These are phyloP conservation scores for Drosophila meridionalis DNA, from an alignment of 2,888 invertebrate species.

Conservation along the genomic window DNA sequence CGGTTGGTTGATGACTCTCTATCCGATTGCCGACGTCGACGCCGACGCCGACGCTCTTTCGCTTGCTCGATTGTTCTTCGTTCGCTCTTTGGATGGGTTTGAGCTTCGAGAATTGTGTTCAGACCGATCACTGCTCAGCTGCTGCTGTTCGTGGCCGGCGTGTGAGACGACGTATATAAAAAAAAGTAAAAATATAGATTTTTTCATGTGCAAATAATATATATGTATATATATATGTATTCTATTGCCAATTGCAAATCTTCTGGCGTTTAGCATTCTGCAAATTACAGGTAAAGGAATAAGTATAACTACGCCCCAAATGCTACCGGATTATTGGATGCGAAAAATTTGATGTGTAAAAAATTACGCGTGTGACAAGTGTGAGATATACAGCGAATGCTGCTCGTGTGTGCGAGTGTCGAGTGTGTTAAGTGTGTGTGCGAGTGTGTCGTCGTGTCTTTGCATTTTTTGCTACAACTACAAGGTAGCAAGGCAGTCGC, in stretches of 20 bases:
- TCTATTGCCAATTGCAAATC: conserved; percentile 41
- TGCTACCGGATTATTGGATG: conserved; percentile 10
- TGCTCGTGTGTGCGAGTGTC: conserved; percentile 14
- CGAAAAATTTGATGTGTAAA: conserved; percentile 35
- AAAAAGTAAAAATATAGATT: conserved; percentile 29
- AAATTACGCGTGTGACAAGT: conserved; percentile 74
- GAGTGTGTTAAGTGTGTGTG: conserved; percentile 13
- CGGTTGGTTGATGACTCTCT: conserved; percentile 1
- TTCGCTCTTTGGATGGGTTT: conserved; percentile 11
- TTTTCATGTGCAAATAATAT: conserved; percentile 55
- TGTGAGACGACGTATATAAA: conserved; percentile 61
- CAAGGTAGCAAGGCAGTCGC: conserved; percentile 18
- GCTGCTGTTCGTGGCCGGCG: conserved; percentile 70
- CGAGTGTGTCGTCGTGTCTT: conserved; percentile 67
- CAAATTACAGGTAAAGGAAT: conserved; percentile 50
- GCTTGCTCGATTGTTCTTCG: conserved; percentile 24
- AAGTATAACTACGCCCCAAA: conserved; percentile 27
- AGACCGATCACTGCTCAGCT: conserved; percentile 67
- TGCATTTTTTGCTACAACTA: conserved; percentile 76
- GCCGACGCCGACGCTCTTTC: conserved; percentile 6
- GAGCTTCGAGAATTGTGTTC: conserved; percentile 47
- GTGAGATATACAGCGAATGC: conserved; percentile 52
- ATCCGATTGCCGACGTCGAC: conserved; percentile 5
- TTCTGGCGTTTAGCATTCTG: conserved; percentile 22
- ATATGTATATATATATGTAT: conserved; percentile 6